Conservation (phyloP, 2,888 invertebrate genomes). For the Heliconius erato region DNA sequence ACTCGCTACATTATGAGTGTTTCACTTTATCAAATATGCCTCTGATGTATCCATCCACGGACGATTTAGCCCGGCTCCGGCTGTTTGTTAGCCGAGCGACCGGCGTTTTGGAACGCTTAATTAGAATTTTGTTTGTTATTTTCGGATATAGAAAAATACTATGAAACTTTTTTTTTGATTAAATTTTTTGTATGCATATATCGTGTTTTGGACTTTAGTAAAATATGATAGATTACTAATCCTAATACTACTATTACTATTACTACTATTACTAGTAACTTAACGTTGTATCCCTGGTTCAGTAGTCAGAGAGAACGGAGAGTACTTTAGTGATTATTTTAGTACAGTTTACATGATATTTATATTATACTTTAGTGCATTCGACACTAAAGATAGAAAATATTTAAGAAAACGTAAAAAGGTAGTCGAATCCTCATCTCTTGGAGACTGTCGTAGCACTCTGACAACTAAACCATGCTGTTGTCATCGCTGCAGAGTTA, state of each 20-base stretch:
- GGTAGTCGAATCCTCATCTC: background rate
- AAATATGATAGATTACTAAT: too few relatives aligned
- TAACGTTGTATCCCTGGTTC: too few relatives aligned
- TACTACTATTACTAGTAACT: too few relatives aligned
- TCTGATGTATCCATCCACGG: background rate
- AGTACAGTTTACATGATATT: too few relatives aligned
- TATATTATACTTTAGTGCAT: too few relatives aligned
- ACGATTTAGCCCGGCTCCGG: constrained; percentile 7
- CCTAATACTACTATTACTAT: too few relatives aligned
- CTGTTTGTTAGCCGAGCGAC: constrained; percentile 14
- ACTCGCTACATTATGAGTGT: constrained; percentile 4
- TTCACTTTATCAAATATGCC: constrained; percentile 15
- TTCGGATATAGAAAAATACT: constrained; percentile 8
- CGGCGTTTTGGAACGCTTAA: constrained; percentile 4
- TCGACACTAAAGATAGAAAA: too few relatives aligned
- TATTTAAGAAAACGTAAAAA: background rate
- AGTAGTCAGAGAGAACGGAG: too few relatives aligned
- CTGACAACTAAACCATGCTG: background rate
- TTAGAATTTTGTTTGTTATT: constrained; percentile 23
- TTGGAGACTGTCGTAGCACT: background rate
- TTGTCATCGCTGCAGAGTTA: background rate
- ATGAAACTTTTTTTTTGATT: background rate
- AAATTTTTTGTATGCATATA: too few relatives aligned
- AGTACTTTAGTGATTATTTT: too few relatives aligned
- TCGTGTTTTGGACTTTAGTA: too few relatives aligned